Conservation (phyloP, 1,140 invertebrate genomes). For the Habropoda laboriosa region DNA sequence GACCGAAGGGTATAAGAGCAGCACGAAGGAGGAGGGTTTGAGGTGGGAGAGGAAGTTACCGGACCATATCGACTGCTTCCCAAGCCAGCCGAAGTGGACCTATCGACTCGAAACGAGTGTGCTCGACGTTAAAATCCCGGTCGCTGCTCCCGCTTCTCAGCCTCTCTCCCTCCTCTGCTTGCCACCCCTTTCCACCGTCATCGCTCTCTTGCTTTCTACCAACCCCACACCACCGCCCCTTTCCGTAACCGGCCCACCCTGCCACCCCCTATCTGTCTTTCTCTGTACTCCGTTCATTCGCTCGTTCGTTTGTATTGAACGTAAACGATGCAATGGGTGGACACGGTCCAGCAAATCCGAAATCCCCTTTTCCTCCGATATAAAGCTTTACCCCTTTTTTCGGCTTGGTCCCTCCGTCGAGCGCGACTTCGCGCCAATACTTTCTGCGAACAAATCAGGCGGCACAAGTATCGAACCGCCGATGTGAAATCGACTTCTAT, state of each 20-base stretch:
- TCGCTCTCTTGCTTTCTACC: slow-evolving; percentile 55
- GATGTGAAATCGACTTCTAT: slow-evolving; percentile 52
- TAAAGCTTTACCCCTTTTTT: slow-evolving; percentile 64
- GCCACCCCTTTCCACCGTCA: slow-evolving; percentile 37
- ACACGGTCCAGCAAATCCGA: slow-evolving; percentile 71
- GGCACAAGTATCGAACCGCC: slow-evolving; percentile 43
- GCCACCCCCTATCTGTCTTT: slow-evolving; percentile 47
- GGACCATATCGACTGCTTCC: slow-evolving; percentile 71
- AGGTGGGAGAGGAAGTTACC: slow-evolving; percentile 65
- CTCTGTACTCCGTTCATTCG: slow-evolving; percentile 53
- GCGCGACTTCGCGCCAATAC: slow-evolving; percentile 63
- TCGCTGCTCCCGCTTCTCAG: slow-evolving; percentile 71
- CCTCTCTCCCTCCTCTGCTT: slow-evolving; percentile 28
- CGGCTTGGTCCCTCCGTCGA: slow-evolving; percentile 54
- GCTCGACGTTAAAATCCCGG: slow-evolving; percentile 75
- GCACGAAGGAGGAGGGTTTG: slow-evolving; percentile 19
- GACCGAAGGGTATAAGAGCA: slow-evolving; percentile 39
- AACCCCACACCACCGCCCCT: no score
- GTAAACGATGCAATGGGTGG: slow-evolving; percentile 72
- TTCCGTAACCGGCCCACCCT: slow-evolving; percentile 11
- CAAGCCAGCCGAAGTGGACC: slow-evolving; percentile 71
- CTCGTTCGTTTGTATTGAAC: slow-evolving; percentile 65
- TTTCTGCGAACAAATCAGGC: slow-evolving; percentile 51
- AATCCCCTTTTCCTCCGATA: slow-evolving; percentile 70
- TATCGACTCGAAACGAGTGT: slow-evolving; percentile 75